Conservation (phyloP, 1,140 invertebrate genomes). For the Hydropsyche tenuis region DNA sequence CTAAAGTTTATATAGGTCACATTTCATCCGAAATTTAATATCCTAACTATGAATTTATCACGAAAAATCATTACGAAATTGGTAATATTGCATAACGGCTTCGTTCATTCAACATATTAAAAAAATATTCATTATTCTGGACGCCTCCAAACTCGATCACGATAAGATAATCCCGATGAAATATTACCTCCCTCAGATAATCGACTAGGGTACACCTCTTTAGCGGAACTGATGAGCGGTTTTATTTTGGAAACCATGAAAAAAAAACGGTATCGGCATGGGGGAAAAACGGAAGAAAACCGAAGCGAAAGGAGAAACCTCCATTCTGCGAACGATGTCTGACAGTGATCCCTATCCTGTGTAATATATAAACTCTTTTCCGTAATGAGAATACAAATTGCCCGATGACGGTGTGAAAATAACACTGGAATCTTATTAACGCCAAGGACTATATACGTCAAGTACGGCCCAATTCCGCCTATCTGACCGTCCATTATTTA, state of each 20-base stretch:
- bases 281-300: neutral
- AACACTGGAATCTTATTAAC: slow-evolving; percentile 28
- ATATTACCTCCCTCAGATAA: too few relatives aligned
- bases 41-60: too few relatives aligned
- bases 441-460: neutral
- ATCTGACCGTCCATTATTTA: too few relatives aligned
- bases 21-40: too few relatives aligned
- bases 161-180: too few relatives aligned
- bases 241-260: neutral
- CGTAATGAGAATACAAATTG: slow-evolving; percentile 33
- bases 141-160: too few relatives aligned
- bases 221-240: neutral
- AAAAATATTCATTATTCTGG: too few relatives aligned
- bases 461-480: too few relatives aligned
- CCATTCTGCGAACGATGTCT: slow-evolving; percentile 12
- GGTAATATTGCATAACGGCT: too few relatives aligned
- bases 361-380: neutral
- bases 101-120: too few relatives aligned
- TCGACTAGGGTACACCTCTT: neutral
- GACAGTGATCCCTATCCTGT: slow-evolving; percentile 17
- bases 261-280: neutral
- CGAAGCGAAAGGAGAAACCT: slow-evolving; percentile 25
- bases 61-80: too few relatives aligned
- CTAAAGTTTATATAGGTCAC: too few relatives aligned
- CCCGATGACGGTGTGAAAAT: slow-evolving; percentile 30